Evolutionary conservation across 1,140 invertebrate species (phyloP), one percentile per base, ranked within the genome.

Genomic region (Prorops nasuta): DNA sequence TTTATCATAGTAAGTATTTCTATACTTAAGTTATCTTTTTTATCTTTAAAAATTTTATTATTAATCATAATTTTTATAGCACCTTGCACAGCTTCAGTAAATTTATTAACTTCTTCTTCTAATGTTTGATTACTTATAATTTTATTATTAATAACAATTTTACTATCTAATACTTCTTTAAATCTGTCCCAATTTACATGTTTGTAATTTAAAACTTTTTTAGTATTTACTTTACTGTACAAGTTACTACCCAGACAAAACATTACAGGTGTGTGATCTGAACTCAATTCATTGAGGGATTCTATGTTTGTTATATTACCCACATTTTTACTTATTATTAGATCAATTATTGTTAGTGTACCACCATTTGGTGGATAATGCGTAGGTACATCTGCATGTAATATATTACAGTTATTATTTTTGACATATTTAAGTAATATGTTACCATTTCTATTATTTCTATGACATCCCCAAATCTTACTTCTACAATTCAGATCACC

Each of bases 401-500:
- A 31, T 3, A 67, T 37, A 7, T 1, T 46, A 22, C 55, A 61
- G 37, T 61, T 59, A 31, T 63, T 64, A 15, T 45, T 47, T 7
- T 41, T 8, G 4, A 36, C 15, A 24, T 54, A 63, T 2, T 59
- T 60, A 32, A 41, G 53, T 12, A 66, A 8, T 0, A 42, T 37
- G 31, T 9, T 34, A 2, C 59, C 60, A 45, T 48, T 66, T 14
- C 3, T 15, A 22, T 69, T 69, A 37, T 57, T 59, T n/a, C 6
- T 39, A 35, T 58, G 38, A 42, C 54, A 55, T n/a, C 58, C 60
- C 58, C 63, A 66, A 1, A 21, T 41, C 8, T 3, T 8, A 21
- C 64, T 53, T 42, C 54, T 53, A 2, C 62, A 59, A 21, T 69
- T 69, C 3, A 69, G 37, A 42, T 69, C 63, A 0, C 64, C 61